Conservation (phyloP, 1,140 invertebrate species). For the Apis laboriosa region DNA sequence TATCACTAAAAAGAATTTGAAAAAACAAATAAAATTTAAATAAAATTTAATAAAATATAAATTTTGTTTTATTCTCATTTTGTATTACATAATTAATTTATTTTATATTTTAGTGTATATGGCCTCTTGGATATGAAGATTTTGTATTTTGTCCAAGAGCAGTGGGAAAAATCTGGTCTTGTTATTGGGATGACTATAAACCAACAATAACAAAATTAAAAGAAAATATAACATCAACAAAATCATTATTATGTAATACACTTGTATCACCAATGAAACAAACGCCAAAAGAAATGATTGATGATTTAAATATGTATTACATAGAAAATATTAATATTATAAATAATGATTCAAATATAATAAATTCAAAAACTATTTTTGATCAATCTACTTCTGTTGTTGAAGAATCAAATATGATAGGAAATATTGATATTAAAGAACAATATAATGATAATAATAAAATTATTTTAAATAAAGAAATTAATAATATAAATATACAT, state of each 20-base stretch:
- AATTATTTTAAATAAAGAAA: background rate
- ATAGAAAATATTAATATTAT: background rate
- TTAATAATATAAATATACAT: background rate
- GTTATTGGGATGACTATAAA: constrained; percentile 47
- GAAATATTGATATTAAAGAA: background rate
- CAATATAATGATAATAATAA: background rate
- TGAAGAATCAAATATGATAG: background rate
- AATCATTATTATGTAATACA: constrained; percentile 14
- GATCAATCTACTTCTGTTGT: background rate
- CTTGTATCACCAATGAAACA: background rate
- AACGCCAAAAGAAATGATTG: background rate
- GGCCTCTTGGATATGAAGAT: constrained; percentile 55
- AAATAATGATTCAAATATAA: background rate
- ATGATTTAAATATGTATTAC: background rate
- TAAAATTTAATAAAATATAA: background rate
- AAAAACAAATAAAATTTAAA: background rate
- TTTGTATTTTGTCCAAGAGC: constrained; percentile 22
- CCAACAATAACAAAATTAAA: constrained; percentile 9
- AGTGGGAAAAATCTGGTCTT: constrained; percentile 35
- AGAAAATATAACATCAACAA: constrained; percentile 8
- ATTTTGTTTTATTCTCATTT: background rate
- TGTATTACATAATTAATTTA: background rate
- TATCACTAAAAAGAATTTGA: background rate
- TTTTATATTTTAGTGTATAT: constrained; percentile 50
- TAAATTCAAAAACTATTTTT: constrained; percentile 7